Base-by-base conservation (phyloP, 92 coral and sea anemone genomes). In the Plumapathes pennacea region DNA sequence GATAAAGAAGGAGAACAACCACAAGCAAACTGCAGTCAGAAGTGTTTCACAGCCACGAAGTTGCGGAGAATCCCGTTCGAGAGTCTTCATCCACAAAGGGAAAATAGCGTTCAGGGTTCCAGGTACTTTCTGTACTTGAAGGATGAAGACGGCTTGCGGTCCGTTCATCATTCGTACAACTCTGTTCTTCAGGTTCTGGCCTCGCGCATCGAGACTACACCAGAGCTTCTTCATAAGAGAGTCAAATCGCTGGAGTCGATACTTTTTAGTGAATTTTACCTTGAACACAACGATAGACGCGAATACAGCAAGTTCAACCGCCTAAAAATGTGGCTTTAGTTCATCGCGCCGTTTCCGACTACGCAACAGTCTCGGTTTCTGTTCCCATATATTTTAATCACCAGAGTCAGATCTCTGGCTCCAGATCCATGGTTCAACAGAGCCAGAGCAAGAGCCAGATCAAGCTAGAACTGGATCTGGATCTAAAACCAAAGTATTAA, bases 131-230 rank as follows among this genome's bases (percentile, higher is more conserved):
- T 24, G 22, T 66, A 66, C 73, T 12, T 34, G 2, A 27, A 11
- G 1, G 32, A 19, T 7, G 58, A 45, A 15, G 10, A 27, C 0
- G 43, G 41, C 30, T 44, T 41, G 12, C 43, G 53, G 24, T 23
- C 73, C 18, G 34, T 45, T 34, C 88, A 59, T 23, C 23, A 54
- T 15, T 66, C 74, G 10, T 77, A 64, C n/a, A 21, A 13, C 21
- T 33, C 39, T 37, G 45, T 86, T 33, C 62, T 86, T 12, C 53
- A 47, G 2, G 36, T 61, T 39, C 53, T 86, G 71, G 81, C 95
- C 38, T 62, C 54, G 34, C 78, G 68, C 39, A 32, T 86, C 28
- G 77, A 74, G n/a, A 40, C 71, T 20, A 46, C 31, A 18, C 28
- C 77, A 32, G 34, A 70, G 10, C 19, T 28, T 1, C 29, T 70